These are phyloP conservation scores for Chloroclysta siterata DNA, from an alignment of 2,888 invertebrate species.

Conservation along the genomic window DNA sequence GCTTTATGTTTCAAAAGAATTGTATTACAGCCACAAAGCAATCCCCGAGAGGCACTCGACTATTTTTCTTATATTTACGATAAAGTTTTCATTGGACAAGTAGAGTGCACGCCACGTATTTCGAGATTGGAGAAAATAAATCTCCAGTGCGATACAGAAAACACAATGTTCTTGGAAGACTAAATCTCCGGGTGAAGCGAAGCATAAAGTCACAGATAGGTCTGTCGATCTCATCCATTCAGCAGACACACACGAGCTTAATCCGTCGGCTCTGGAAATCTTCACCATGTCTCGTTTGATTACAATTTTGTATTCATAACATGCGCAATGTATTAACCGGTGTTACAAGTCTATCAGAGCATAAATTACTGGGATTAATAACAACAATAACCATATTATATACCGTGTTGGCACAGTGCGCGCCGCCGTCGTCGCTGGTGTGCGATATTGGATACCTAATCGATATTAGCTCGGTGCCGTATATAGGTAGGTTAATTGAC, in stretches of 20 bases:
- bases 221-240: constrained; percentile 44
- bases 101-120: constrained; percentile 46
- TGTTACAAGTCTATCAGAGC: constrained; percentile 42
- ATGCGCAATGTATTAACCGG: constrained; percentile 34
- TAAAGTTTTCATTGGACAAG: constrained; percentile 38
- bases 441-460: constrained; percentile 52
- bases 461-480: constrained; percentile 46
- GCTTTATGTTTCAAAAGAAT: constrained; percentile 32
- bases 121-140: constrained; percentile 52
- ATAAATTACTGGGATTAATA: constrained; percentile 59
- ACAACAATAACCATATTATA: constrained; percentile 46
- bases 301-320: constrained; percentile 31
- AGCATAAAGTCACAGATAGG: constrained; percentile 63
- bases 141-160: constrained; percentile 41
- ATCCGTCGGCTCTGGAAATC: constrained; percentile 35
- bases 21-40: constrained; percentile 39
- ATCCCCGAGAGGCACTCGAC: constrained; percentile 36
- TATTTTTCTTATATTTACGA: constrained; percentile 35
- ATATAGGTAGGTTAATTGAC: constrained; percentile 44
- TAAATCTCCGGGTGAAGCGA: constrained; percentile 49
- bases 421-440: constrained; percentile 30
- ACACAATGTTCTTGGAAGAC: constrained; percentile 54
- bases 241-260: constrained; percentile 41
- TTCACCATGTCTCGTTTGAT: constrained; percentile 25
- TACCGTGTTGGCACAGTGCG: constrained; percentile 42